A percentile compares a stretch with the other conserved stretches of the same genome.
Conservation (phyloP, 2,113 vertebrate species). For the Ailuropoda melanoleuca region DNA sequence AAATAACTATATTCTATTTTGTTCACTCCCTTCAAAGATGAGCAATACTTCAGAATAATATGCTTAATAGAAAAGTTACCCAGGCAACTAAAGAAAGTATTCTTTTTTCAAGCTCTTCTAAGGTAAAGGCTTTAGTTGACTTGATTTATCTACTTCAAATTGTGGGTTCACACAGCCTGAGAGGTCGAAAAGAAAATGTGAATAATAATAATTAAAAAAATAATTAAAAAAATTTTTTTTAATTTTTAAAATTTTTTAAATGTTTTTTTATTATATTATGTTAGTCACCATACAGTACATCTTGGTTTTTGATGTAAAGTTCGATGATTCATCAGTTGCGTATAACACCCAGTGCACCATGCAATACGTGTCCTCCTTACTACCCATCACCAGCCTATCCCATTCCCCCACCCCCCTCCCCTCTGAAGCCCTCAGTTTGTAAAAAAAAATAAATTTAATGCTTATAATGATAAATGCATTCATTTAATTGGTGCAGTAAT, state of each 20-base stretch:
- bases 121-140: not conserved
- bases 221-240: too few species aligned
- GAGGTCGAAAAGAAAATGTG: not conserved
- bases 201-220: not conserved
- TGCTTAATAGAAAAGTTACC: not conserved
- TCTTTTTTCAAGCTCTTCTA: not conserved
- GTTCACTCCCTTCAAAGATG: not conserved
- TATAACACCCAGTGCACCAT: too few species aligned
- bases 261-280: too few species aligned
- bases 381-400: too few species aligned
- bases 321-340: too few species aligned
- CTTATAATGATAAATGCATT: not conserved
- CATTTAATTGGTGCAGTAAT: not conserved
- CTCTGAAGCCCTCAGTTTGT: too few species aligned
- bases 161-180: not conserved
- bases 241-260: too few species aligned
- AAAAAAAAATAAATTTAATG: not conserved
- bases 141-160: not conserved
- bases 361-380: too few species aligned
- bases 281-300: too few species aligned
- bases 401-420: too few species aligned
- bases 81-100: not conserved
- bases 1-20: not conserved
- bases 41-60: not conserved
- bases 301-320: too few species aligned